Evolutionary conservation across 1,140 invertebrate species (phyloP).

Genomic region (Pogonus chalceus): DNA sequence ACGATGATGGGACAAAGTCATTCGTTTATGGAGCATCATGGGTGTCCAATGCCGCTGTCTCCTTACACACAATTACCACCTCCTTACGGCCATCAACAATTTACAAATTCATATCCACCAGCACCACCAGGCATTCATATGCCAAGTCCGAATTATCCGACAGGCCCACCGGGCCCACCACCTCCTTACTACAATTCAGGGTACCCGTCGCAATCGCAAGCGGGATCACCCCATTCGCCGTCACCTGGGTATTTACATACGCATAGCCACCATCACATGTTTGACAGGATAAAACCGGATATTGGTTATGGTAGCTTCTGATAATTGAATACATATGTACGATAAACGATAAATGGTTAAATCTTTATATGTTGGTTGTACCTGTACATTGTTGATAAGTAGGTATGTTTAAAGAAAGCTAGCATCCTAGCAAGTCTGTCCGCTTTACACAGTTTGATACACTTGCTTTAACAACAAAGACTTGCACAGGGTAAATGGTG

Average conservation of each 20-base stretch:
- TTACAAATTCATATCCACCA: slow-evolving; percentile 18
- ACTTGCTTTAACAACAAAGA: slow-evolving; percentile 37
- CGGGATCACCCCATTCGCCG: background rate
- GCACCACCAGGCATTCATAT: slow-evolving; percentile 32
- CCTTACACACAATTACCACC: slow-evolving; percentile 30
- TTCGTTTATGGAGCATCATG: slow-evolving; percentile 8
- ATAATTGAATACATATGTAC: too few species aligned
- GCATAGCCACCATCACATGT: slow-evolving; percentile 28
- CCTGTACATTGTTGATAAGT: slow-evolving; percentile 33
- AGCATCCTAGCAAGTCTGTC: slow-evolving; percentile 38
- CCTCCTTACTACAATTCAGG: slow-evolving; percentile 31
- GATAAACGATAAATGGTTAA: background rate
- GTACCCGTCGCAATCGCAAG: background rate
- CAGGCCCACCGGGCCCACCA: slow-evolving; percentile 39
- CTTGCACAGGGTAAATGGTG: slow-evolving; percentile 40
- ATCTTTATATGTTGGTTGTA: slow-evolving; percentile 31
- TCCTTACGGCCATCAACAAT: slow-evolving; percentile 31
- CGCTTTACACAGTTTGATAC: slow-evolving; percentile 34
- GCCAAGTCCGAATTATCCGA: slow-evolving; percentile 43
- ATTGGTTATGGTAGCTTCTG: slow-evolving; percentile 45
- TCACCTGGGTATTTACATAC: background rate
- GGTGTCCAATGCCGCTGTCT: slow-evolving; percentile 17
- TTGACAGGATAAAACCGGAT: slow-evolving; percentile 38
- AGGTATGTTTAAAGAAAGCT: slow-evolving; percentile 31
- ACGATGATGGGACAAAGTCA: background rate